These are phyloP conservation scores for Trichogramma dendrolimi DNA, from an alignment of 2,888 invertebrate species.

Conservation along the genomic window DNA sequence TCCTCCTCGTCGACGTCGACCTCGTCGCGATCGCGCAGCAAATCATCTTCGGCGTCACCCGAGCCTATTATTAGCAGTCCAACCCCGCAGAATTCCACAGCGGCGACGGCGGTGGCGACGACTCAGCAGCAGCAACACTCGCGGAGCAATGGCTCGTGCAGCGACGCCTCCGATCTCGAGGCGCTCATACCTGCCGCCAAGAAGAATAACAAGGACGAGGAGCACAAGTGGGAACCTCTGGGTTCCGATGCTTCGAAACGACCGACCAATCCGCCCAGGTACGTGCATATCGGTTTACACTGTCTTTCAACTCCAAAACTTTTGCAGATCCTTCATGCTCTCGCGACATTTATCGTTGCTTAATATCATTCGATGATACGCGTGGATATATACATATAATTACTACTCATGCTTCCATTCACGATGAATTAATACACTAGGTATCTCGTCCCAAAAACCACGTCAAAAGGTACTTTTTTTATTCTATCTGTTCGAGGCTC, in stretches of 20 bases:
- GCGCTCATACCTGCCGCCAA: conserved; percentile 41
- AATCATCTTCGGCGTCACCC: conserved; percentile 17
- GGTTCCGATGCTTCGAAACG: conserved; percentile 50
- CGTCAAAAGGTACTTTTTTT: no score
- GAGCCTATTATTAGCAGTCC: conserved; percentile 35
- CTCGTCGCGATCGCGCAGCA: conserved; percentile 3
- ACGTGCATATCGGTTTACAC: conserved; percentile 2
- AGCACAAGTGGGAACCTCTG: conserved; percentile 57
- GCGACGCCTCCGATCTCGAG: conserved; percentile 52
- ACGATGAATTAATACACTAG: no score
- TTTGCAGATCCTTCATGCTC: no score
- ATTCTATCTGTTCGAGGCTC: no score
- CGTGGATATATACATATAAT: no score
- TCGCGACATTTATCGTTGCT: not conserved
- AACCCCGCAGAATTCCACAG: conserved; percentile 31
- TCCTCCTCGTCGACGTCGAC: no score
- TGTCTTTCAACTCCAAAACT: conserved; percentile 18
- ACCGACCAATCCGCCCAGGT: conserved; percentile 51
- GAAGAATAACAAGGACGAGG: conserved; percentile 48
- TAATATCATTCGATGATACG: no score
- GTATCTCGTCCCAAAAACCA: no score
- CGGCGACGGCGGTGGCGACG: conserved; percentile 12
- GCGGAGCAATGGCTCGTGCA: conserved; percentile 56
- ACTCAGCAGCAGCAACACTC: conserved; percentile 12
- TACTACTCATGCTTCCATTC: no score